Percentiles rank a stretch among this genome's conserved stretches.
Evolutionary conservation across 1,140 invertebrate species (phyloP).

Genomic region (Camponotus pennsylvanicus): DNA sequence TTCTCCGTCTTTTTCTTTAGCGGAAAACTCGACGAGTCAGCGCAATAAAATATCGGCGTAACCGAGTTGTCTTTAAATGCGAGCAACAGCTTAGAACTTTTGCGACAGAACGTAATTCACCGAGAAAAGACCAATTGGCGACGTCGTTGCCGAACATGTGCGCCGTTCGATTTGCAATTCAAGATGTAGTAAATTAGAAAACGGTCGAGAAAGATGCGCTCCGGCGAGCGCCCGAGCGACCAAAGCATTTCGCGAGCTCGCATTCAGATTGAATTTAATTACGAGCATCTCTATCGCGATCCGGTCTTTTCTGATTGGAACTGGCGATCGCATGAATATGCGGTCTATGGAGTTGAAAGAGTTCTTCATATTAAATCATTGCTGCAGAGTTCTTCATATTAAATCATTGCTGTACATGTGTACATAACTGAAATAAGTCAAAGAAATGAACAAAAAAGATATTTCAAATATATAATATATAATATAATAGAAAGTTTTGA

Average conservation of each 20-base stretch:
- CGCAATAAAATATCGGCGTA: not conserved
- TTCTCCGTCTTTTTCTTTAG: slow-evolving; percentile 6
- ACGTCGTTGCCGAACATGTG: not conserved
- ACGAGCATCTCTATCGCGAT: slow-evolving; percentile 8
- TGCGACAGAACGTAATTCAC: slow-evolving; percentile 19
- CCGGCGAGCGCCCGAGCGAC: not conserved
- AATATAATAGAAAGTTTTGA: not conserved
- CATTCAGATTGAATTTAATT: slow-evolving; percentile 44
- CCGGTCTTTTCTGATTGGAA: slow-evolving; percentile 21
- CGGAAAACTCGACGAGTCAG: not conserved
- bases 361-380: too few relatives aligned
- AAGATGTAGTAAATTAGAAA: slow-evolving; percentile 44
- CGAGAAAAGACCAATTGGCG: not conserved
- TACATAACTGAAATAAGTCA: not conserved
- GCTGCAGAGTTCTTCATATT: not conserved
- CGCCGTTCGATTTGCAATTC: slow-evolving; percentile 47
- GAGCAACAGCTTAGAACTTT: not conserved
- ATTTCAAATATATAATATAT: not conserved
- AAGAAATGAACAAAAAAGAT: not conserved
- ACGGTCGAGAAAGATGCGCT: slow-evolving; percentile 27
- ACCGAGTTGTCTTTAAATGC: slow-evolving; percentile 8
- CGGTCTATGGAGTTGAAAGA: not conserved
- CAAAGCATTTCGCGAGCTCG: slow-evolving; percentile 30
- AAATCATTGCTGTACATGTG: not conserved
- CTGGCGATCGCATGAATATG: not conserved